Conservation (phyloP, 2,888 invertebrate genomes). For the Mimas tiliae region DNA sequence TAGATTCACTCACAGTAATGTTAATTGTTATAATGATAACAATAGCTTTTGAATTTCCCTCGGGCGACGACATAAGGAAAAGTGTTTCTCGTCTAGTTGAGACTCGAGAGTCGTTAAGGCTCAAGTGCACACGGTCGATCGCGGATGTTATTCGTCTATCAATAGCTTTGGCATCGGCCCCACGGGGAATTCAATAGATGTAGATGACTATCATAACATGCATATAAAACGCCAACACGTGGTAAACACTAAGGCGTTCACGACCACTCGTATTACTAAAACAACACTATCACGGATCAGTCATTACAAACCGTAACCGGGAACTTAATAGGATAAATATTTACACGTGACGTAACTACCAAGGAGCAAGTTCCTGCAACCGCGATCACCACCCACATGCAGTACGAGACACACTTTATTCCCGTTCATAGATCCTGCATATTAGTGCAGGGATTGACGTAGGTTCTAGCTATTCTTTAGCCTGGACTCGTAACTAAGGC, state of each 20-base stretch:
- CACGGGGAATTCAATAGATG: conserved; percentile 52
- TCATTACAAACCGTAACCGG: too few relatives aligned
- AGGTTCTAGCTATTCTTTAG: too few relatives aligned
- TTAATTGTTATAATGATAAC: background rate
- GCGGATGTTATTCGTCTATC: conserved; percentile 65
- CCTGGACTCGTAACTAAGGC: too few relatives aligned
- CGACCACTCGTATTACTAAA: conserved; percentile 7
- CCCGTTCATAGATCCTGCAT: too few relatives aligned
- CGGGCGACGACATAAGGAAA: background rate
- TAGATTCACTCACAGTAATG: too few relatives aligned
- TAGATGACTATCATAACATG: conserved; percentile 47
- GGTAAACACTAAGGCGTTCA: conserved; percentile 47
- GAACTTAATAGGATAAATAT: too few relatives aligned
- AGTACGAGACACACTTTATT: too few relatives aligned
- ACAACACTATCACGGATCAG: background rate
- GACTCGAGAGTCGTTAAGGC: conserved; percentile 9
- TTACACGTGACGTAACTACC: too few relatives aligned
- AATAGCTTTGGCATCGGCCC: conserved; percentile 62
- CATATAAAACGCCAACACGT: conserved; percentile 55
- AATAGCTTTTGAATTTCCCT: conserved; percentile 1
- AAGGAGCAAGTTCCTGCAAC: too few relatives aligned
- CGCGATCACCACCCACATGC: too few relatives aligned
- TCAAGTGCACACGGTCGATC: conserved; percentile 34
- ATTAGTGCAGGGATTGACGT: too few relatives aligned
- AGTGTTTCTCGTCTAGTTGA: conserved; percentile 10